These are phyloP conservation scores for Mustelus asterias DNA, from an alignment of 2,113 vertebrate genomes.

Conservation along the genomic window DNA sequence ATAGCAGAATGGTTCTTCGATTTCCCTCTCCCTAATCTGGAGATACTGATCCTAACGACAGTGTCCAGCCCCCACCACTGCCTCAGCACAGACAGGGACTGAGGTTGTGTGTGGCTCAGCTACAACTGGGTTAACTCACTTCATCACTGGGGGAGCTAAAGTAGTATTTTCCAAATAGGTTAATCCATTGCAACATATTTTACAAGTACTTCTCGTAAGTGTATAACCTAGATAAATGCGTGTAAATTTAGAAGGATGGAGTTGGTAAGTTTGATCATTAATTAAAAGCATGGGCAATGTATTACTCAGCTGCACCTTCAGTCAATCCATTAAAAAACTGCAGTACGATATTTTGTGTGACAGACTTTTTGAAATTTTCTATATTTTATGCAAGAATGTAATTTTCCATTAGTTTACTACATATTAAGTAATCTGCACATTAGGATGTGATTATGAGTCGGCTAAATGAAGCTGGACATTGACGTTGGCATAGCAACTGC, in stretches of 20 bases:
- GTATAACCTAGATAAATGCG: background rate
- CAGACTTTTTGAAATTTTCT: background rate
- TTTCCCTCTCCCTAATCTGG: background rate
- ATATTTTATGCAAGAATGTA: background rate
- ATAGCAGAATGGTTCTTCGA: background rate
- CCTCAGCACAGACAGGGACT: background rate
- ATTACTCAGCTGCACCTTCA: constrained; percentile 2
- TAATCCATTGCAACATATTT: background rate
- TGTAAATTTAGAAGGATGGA: background rate
- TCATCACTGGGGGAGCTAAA: background rate
- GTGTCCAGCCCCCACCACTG: too few species aligned
- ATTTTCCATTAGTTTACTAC: constrained; percentile 11
- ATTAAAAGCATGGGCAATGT: background rate
- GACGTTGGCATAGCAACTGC: constrained; percentile 22
- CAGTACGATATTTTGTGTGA: background rate
- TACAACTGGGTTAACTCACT: background rate
- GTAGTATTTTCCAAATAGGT: background rate
- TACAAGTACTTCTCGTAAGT: background rate
- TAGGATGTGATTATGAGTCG: background rate
- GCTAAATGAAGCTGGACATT: background rate
- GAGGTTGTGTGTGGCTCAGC: background rate
- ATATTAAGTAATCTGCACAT: background rate
- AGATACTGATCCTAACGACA: background rate
- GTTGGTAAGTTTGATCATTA: background rate
- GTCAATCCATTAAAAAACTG: constrained; percentile 28